Evolutionary conservation across 2,113 vertebrate genomes (phyloP), one percentile per base, ranked within the genome.

Genomic region (Muscicapa adusta): DNA sequence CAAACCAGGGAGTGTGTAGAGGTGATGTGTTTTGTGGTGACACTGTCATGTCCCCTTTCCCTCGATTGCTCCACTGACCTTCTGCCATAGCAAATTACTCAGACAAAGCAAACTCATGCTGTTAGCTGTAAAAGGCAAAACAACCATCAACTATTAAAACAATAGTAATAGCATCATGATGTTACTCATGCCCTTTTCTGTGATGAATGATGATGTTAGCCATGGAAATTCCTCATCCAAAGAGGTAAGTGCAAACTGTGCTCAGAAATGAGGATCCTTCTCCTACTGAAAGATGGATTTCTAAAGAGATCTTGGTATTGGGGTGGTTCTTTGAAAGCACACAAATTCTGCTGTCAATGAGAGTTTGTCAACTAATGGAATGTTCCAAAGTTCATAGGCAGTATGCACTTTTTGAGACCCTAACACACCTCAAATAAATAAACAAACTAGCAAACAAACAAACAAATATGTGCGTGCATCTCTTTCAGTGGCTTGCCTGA

Each of bases 21-120:
- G 65, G 28, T 45, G 58, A 89, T 15, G 23, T 61, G 25, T 72
- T 94, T 24, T 65, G 61, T 1, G 4, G 61, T 70, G 77, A 82
- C 80, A 33, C 57, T 80, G 81, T 31, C 74, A 81, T 2, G 6
- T 89, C 60, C 47, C 14, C 56, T 66, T 71, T 79, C 42, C 70
- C 38, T 57, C n/a, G 73, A 74, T 11, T 75, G 66, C 53, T 92
- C 58, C 54, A 58, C 8, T 94, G 94, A 91, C 87, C 84, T 95
- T 94, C 83, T 77, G 67, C 63, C 60, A 43, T 1, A 31, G 60
- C 54, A 93, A 88, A 61, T 87, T 68, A 87, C 57, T 42, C 73
- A 85, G 61, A 87, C 45, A 66, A 90, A 70, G 61, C 40, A 31
- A 91, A 87, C 56, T 43, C n/a, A 24, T 75, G 42, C 29, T 84